Base-by-base conservation (phyloP, 2,113 vertebrate species). In the Dromas ardeola region DNA sequence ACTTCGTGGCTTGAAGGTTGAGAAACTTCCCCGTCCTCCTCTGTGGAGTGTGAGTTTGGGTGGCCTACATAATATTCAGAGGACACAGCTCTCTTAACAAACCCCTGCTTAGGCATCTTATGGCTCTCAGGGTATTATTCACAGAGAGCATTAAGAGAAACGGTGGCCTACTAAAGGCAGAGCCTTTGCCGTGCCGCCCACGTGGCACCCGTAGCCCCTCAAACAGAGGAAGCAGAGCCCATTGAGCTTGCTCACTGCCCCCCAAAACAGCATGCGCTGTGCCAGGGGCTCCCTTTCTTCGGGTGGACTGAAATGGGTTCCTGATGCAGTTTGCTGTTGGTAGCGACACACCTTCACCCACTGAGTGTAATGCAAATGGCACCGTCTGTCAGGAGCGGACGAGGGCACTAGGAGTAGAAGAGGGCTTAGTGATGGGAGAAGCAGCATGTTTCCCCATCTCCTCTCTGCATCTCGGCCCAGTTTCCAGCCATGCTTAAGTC, bases 161-260 rank as follows among this genome's bases (percentile, higher is more conserved):
- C 1, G 2, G 38, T 13, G 21, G 25, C 47, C 42, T 25, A 3
- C 25, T 40, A 70, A 73, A 56, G 40, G 27, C 42, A 79, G 42
- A 79, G 32, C 26, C 55, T 82, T 61, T 61, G 40, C 40, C 3
- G 13, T 74, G 53, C 36, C 0, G 1, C 34, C 36, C 29, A 15
- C 0, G 0, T 25, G 81, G 34, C 34, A 14, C 36, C 23, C 2
- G 1, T 50, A 36, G 13, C 4, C 27, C 25, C 38, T 56, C 27
- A 25, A 2, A 7, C 15, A 3, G 25, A 50, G 22, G 65, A 76
- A 73, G 36, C 10, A 62, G 45, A 82, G 16, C 25, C 30, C 29
- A 42, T 45, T 40, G 52, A 63, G 62, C n/a, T 93, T 32, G 36
- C 30, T 55, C 19, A 3, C 1, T 72, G 18, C 0, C 52, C 50